phyloP scores from a whole-genome alignment of 2,113 vertebrate genomes.

The Limnothrissa miodon region DNA sequence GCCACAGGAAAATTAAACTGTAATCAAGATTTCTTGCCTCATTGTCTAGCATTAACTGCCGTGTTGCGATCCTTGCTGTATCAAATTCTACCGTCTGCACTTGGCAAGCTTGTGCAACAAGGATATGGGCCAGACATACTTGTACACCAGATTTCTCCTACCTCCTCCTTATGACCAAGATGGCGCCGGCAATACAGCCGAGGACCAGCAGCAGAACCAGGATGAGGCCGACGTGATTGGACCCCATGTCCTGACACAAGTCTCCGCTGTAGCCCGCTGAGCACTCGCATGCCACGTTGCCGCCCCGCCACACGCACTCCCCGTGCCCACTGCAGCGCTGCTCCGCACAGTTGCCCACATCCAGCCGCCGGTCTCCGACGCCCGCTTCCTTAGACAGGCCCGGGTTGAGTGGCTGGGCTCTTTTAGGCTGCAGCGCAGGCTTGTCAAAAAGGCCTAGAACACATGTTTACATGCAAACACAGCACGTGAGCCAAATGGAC shows the following conservation, averaged over 20 bases:
- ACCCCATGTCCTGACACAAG: constrained; percentile 71
- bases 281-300: constrained; percentile 69
- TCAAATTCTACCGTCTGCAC: too few relatives aligned
- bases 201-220: constrained; percentile 49
- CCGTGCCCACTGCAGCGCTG: constrained; percentile 73
- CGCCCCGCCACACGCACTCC: constrained; percentile 63
- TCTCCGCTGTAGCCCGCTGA: constrained; percentile 69
- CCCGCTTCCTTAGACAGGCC: too few relatives aligned
- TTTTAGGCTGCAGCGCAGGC: background rate
- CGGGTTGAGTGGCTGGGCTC: background rate
- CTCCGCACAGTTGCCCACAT: constrained; percentile 59
- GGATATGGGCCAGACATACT: too few relatives aligned
- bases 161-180: constrained; percentile 39
- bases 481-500: background rate
- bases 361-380: constrained; percentile 41
- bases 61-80: too few relatives aligned
- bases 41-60: too few relatives aligned
- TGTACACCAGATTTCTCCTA: too few relatives aligned
- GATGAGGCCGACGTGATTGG: constrained; percentile 37
- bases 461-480: background rate
- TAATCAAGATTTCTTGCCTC: too few relatives aligned
- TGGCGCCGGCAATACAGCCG: background rate
- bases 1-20: too few relatives aligned
- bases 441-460: background rate
- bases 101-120: too few relatives aligned